These are phyloP conservation scores for Bubalus kerabau DNA, from an alignment of 2,113 vertebrate species.

Conservation along the genomic window DNA sequence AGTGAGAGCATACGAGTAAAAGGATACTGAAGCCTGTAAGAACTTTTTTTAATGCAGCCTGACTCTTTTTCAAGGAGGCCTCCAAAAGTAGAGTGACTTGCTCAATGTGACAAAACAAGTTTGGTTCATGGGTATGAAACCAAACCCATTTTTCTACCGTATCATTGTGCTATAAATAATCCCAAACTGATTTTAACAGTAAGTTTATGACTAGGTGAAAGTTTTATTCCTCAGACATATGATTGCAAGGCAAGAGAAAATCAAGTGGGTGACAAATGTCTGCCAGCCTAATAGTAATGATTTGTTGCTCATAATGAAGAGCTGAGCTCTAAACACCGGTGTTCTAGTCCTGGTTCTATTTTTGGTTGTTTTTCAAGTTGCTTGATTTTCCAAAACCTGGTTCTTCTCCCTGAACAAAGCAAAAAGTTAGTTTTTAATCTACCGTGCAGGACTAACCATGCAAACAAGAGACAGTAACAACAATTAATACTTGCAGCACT, in stretches of 20 bases:
- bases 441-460: background rate
- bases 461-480: background rate
- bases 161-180: background rate
- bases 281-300: background rate
- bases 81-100: background rate
- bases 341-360: background rate
- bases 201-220: background rate
- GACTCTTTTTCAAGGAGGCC: background rate
- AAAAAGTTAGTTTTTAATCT: background rate
- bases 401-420: background rate
- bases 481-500: background rate
- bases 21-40: background rate
- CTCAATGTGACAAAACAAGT: background rate
- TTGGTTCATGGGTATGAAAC: background rate
- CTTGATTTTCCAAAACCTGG: conserved; percentile 1
- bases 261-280: background rate
- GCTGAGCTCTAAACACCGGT: background rate
- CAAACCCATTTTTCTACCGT: background rate
- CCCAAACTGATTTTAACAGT: background rate
- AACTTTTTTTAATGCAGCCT: background rate
- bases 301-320: background rate
- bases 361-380: background rate
- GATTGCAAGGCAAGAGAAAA: background rate
- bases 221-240: background rate
- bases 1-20: background rate